Evolutionary conservation across 2,113 vertebrate species (phyloP), one percentile per base, ranked within the genome.

Genomic region (Rana temporaria): DNA sequence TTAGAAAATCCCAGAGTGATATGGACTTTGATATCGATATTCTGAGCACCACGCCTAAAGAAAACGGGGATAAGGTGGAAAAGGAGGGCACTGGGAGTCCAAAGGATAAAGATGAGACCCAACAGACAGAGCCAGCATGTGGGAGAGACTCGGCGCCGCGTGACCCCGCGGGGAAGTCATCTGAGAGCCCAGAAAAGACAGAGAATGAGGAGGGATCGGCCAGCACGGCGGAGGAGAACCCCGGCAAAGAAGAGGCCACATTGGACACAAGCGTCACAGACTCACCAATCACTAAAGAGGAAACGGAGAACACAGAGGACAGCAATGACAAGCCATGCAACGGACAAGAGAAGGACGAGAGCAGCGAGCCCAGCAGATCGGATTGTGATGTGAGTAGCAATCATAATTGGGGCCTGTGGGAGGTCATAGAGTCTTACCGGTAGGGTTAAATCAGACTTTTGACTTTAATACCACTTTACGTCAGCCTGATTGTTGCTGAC

Each of bases 1-100:
- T 95, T 88, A 88, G 94, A 42, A 90, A 89, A 69, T 94, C 93
- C 2, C 90, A 92, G 24, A 90, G 93, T 0, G 93, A 95, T 22
- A 91, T 66, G 0, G 91, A 90, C 64, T 90, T 90, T 0, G 86
- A 90, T 18, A 84, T 88, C 4, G 89, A 91, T 11, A 59, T 85
- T 15, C 22, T 72, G 5, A 69, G 0, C 0, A 76, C 85, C 53
- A 67, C 81, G 1, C 85, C 91, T 79, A 90, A 92, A 85, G 92
- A 94, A 86, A 94, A 94, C 2, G 93, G 92, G 26, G 80, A 91
- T 72, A 87, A 86, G 69, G 91, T 91, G 69, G 89, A 90, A 11
- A 76, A 89, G 0, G 86, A 78, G 14, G 87, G 89, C 8, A 87
- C 90, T 11, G 88, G 90, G 19, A 78, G 19, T 70, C 24, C 74